A percentile compares a stretch with the other conserved stretches of the same genome.
Evolutionary conservation across 2,888 invertebrate species (phyloP).

Genomic region (Tipula unca): DNA sequence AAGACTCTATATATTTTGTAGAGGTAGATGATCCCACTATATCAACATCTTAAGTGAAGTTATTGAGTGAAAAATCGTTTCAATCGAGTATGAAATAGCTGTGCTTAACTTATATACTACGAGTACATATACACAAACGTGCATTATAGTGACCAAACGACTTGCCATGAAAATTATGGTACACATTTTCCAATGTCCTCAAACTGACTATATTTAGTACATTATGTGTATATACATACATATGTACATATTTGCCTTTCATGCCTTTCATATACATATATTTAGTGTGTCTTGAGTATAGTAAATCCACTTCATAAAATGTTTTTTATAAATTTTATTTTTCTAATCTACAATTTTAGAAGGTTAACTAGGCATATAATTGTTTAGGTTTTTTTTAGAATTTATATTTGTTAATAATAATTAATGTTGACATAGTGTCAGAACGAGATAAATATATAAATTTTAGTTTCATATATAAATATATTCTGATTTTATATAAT

Average conservation of each 20-base stretch:
- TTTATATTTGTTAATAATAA: slow-evolving; percentile 14
- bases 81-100: too few species aligned
- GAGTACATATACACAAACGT: too few species aligned
- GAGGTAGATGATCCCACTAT: too few species aligned
- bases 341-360: slow-evolving; percentile 2
- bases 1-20: too few species aligned
- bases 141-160: not conserved
- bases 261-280: not conserved
- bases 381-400: slow-evolving; percentile 8
- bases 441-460: not conserved
- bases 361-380: slow-evolving; percentile 8
- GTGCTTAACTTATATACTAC: too few species aligned
- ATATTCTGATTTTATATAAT: slow-evolving; percentile 14
- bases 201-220: not conserved
- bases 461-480: not conserved
- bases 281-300: not conserved
- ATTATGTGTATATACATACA: not conserved
- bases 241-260: not conserved
- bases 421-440: not conserved
- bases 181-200: not conserved
- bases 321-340: not conserved
- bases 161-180: not conserved
- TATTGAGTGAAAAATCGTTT: too few species aligned
- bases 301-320: not conserved
- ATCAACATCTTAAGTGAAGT: too few species aligned